phyloP scores from a whole-genome alignment of 1,140 invertebrate genomes.

The Aphidius ervi region DNA sequence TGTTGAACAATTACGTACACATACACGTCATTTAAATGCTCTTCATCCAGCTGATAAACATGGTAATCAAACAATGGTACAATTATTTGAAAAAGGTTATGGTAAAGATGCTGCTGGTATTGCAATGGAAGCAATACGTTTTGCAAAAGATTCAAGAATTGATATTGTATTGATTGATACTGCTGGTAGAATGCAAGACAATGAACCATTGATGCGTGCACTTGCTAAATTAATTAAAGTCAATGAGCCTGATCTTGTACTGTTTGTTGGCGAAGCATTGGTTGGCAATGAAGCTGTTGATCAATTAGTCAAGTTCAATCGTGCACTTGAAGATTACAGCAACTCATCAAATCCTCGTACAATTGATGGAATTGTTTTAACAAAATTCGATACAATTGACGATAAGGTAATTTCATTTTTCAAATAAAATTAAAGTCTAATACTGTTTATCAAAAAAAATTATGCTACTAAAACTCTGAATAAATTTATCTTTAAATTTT shows the following conservation, averaged over 20 bases:
- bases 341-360: constrained; percentile 79
- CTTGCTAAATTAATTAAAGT: constrained; percentile 84
- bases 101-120: constrained; percentile 98
- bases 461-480: no score
- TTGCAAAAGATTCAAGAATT: constrained; percentile 72
- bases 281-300: constrained; percentile 99
- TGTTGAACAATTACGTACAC: constrained; percentile 96
- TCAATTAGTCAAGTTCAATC: constrained; percentile 98
- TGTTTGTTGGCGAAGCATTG: constrained; percentile 98
- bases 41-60: constrained; percentile 80
- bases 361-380: constrained; percentile 96
- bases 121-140: constrained; percentile 93
- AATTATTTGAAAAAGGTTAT: constrained; percentile 96
- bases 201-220: constrained; percentile 96
- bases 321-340: constrained; percentile 87
- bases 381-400: constrained; percentile 99
- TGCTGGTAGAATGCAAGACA: constrained; percentile 99
- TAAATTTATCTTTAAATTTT: background rate
- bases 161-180: constrained; percentile 97
- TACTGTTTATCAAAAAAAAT: no score
- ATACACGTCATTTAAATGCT: constrained; percentile 89
- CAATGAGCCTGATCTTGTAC: constrained; percentile 94
- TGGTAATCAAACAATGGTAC: constrained; percentile 73
- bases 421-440: background rate
- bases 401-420: constrained; percentile 71